phyloP scores from a whole-genome alignment of 2,888 invertebrate genomes.

The Agrochola circellaris region DNA sequence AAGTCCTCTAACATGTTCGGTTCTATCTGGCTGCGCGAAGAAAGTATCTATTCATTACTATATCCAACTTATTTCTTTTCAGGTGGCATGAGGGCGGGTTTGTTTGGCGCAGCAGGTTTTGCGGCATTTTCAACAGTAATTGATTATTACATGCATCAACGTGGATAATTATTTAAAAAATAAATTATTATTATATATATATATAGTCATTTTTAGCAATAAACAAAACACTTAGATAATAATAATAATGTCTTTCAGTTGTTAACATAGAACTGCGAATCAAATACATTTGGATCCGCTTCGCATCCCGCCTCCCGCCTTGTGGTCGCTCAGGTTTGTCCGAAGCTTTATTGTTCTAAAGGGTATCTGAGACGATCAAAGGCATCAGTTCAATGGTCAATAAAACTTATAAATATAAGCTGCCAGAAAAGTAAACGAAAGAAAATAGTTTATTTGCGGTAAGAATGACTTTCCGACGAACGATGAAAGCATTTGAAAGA shows the following conservation, averaged over 20 bases:
- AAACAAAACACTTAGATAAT: slow-evolving; percentile 37
- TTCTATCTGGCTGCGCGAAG: background rate
- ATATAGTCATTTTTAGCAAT: slow-evolving; percentile 55
- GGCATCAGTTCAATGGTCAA: no score
- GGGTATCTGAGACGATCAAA: background rate
- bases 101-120: slow-evolving; percentile 98
- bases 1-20: no score
- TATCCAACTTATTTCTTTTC: slow-evolving; percentile 67
- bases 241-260: slow-evolving; percentile 2
- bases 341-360: no score
- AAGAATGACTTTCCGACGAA: background rate
- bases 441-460: background rate
- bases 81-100: slow-evolving; percentile 98
- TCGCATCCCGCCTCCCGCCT: no score
- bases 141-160: slow-evolving; percentile 97
- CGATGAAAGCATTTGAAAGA: background rate
- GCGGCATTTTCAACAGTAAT: slow-evolving; percentile 99
- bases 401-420: no score
- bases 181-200: slow-evolving; percentile 32
- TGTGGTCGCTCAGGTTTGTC: no score
- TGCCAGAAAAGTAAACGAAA: background rate
- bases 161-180: slow-evolving; percentile 65
- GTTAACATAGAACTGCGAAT: background rate
- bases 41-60: background rate
- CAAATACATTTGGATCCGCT: background rate